Conservation (phyloP, 2,797 vertebrate species). For the Loris lydekkerianus region DNA sequence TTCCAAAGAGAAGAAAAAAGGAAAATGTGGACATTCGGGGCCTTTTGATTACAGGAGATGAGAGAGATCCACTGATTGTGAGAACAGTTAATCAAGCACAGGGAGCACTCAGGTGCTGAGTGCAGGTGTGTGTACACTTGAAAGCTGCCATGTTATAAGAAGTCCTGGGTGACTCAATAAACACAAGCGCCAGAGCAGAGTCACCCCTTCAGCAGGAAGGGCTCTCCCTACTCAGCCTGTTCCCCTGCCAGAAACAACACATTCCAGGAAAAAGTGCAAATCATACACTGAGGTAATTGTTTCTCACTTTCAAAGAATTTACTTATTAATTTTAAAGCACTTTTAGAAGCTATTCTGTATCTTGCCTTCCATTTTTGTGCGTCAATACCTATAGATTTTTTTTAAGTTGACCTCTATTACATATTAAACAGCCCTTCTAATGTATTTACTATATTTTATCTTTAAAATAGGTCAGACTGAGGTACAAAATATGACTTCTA, state of each 20-base stretch:
- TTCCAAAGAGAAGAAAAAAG: slow-evolving; percentile 28
- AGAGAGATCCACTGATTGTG: slow-evolving; percentile 5
- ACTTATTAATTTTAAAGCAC: slow-evolving; percentile 54
- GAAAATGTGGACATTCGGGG: slow-evolving; percentile 43
- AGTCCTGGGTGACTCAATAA: slow-evolving; percentile 71
- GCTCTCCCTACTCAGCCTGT: not conserved
- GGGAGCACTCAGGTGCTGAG: not conserved
- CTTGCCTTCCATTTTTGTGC: slow-evolving; percentile 65
- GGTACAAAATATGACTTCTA: slow-evolving; percentile 60
- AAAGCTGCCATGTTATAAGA: slow-evolving; percentile 75
- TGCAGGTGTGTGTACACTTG: slow-evolving; percentile 58
- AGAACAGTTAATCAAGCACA: slow-evolving; percentile 21
- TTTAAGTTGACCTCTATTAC: slow-evolving; percentile 34
- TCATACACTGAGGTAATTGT: slow-evolving; percentile 68
- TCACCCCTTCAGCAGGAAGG: slow-evolving; percentile 59
- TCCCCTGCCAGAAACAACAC: slow-evolving; percentile 77
- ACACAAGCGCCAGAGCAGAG: slow-evolving; percentile 66
- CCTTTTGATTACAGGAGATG: not conserved
- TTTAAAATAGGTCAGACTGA: slow-evolving; percentile 22
- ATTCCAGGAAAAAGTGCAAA: slow-evolving; percentile 69
- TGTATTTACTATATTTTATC: slow-evolving; percentile 15
- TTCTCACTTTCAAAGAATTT: slow-evolving; percentile 78
- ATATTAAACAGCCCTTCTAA: slow-evolving; percentile 5
- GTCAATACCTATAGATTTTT: slow-evolving; percentile 1
- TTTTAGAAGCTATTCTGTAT: slow-evolving; percentile 51